These are phyloP conservation scores for Chorisops tibialis DNA, from an alignment of 2,888 invertebrate species.

Conservation along the genomic window DNA sequence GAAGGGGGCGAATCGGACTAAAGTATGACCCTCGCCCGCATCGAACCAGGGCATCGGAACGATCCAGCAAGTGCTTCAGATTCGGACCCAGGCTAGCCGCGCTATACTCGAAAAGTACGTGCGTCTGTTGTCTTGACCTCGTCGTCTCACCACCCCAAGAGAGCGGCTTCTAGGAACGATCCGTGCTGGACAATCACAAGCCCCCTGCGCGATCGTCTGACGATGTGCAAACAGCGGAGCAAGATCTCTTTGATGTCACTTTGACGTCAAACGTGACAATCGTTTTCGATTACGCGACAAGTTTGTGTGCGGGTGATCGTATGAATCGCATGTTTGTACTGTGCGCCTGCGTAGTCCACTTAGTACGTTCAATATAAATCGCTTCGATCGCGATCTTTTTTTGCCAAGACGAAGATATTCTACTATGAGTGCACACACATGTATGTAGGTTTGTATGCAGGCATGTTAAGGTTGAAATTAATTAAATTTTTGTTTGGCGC, in stretches of 20 bases:
- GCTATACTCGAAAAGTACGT: too few relatives aligned
- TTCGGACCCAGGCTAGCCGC: neutral
- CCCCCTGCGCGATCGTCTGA: neutral
- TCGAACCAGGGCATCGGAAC: slow-evolving; percentile 8
- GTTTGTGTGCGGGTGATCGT: neutral
- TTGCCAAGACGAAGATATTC: too few relatives aligned
- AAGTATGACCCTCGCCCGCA: slow-evolving; percentile 10
- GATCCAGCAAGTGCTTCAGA: neutral
- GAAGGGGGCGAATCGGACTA: too few relatives aligned
- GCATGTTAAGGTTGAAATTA: too few relatives aligned
- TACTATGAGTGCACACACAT: too few relatives aligned
- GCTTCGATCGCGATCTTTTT: too few relatives aligned
- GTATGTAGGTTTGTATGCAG: too few relatives aligned
- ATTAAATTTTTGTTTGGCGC: too few relatives aligned
- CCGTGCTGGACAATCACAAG: neutral
- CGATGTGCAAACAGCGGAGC: neutral
- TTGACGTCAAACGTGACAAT: slow-evolving; percentile 26
- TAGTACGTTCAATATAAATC: too few relatives aligned
- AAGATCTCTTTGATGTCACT: slow-evolving; percentile 7
- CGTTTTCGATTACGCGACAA: neutral
- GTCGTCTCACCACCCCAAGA: neutral
- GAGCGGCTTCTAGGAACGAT: neutral
- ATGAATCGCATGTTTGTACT: too few relatives aligned
- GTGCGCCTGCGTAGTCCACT: too few relatives aligned
- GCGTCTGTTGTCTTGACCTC: neutral